These are phyloP conservation scores for Agriotes lineatus DNA, from an alignment of 2,888 invertebrate genomes.

Conservation along the genomic window DNA sequence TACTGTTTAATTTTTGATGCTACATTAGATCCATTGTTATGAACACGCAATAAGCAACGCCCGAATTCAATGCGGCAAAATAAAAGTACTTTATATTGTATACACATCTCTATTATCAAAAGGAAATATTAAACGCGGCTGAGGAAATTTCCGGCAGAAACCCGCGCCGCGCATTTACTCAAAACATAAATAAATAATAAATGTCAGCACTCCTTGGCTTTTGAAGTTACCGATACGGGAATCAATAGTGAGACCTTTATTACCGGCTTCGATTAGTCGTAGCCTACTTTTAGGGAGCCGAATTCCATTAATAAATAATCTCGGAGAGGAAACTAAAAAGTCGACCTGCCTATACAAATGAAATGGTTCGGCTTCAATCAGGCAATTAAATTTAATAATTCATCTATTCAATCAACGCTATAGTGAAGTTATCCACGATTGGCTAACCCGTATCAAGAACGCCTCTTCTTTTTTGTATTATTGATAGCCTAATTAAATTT, in stretches of 20 bases:
- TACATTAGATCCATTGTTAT: too few relatives aligned
- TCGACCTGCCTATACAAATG: not conserved
- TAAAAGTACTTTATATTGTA: too few relatives aligned
- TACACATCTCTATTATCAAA: too few relatives aligned
- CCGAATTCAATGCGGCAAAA: too few relatives aligned
- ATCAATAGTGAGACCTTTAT: not conserved
- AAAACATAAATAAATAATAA: too few relatives aligned
- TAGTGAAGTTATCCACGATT: not conserved
- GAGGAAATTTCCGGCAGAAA: too few relatives aligned
- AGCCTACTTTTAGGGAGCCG: not conserved
- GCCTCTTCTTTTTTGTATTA: not conserved
- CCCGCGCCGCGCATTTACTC: too few relatives aligned
- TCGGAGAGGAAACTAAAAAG: not conserved
- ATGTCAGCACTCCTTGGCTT: too few relatives aligned
- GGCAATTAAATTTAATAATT: constrained; percentile 18
- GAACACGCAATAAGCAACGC: too few relatives aligned
- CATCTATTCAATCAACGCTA: constrained; percentile 16
- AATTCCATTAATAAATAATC: constrained; percentile 6
- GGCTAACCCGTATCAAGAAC: not conserved
- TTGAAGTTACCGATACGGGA: not conserved
- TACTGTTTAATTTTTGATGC: too few relatives aligned
- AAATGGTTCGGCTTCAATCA: not conserved
- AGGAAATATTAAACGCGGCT: too few relatives aligned
- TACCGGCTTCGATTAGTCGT: not conserved
- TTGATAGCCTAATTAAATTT: not conserved